Conservation (phyloP, 2,113 vertebrate species). For the Casuarius casuarius region DNA sequence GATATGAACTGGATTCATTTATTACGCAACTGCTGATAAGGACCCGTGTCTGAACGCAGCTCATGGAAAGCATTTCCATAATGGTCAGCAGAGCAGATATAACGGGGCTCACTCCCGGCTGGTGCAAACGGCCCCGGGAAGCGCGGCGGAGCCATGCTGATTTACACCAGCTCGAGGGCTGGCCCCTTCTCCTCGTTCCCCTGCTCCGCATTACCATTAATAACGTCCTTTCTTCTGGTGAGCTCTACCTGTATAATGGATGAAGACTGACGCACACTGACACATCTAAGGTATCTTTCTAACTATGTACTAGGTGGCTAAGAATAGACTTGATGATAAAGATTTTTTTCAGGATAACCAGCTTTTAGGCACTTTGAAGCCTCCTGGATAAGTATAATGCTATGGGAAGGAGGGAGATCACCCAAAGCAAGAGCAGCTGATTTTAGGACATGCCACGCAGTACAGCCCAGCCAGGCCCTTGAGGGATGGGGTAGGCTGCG, state of each 20-base stretch:
- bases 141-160: fast-evolving
- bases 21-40: constrained; percentile 34
- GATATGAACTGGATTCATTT: constrained; percentile 64
- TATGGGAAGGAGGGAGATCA: neutral
- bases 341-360: neutral
- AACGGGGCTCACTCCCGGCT: fast-evolving
- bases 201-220: neutral
- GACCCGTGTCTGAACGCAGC: constrained; percentile 17
- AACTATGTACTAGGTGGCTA: neutral
- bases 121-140: neutral
- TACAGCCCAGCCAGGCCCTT: neutral
- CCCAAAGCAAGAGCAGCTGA: neutral
- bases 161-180: neutral
- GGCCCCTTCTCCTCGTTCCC: neutral
- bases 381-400: neutral
- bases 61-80: neutral
- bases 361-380: neutral
- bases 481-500: neutral
- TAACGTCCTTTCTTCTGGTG: neutral
- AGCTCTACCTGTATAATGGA: neutral
- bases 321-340: neutral
- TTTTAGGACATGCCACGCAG: fast-evolving
- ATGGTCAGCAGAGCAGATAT: constrained; percentile 6
- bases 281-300: neutral
- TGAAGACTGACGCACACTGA: neutral